A percentile compares a stretch with the other conserved stretches of the same genome.
phyloP scores from a whole-genome alignment of 2,888 invertebrate species.

The Salpingus planirostris region DNA sequence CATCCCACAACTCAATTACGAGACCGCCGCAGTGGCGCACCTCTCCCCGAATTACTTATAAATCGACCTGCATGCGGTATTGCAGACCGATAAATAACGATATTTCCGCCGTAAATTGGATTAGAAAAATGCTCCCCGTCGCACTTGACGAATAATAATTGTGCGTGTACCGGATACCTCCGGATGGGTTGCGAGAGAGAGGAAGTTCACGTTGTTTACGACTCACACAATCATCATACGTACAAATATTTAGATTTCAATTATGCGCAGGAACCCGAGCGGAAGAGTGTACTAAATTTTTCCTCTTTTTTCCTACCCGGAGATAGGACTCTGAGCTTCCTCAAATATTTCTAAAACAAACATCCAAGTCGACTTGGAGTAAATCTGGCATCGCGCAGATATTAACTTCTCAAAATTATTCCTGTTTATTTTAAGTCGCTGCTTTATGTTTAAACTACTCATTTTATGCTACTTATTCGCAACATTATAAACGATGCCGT shows the following conservation, averaged over 20 bases:
- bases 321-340: conserved; percentile 12
- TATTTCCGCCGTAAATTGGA: no score
- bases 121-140: no score
- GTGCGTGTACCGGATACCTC: conserved; percentile 11
- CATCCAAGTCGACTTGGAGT: conserved; percentile 15
- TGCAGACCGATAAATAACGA: no score
- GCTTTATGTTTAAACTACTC: conserved; percentile 23
- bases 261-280: conserved; percentile 21
- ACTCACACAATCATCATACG: conserved; percentile 21
- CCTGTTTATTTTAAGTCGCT: conserved; percentile 26
- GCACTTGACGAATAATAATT: no score
- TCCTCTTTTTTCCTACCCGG: conserved; percentile 12
- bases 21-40: no score
- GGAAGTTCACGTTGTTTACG: conserved; percentile 17
- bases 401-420: conserved; percentile 22
- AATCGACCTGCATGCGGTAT: no score
- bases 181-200: conserved; percentile 9
- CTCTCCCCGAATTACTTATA: no score
- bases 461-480: conserved; percentile 19
- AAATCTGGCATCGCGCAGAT: conserved; percentile 18
- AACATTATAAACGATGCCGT: conserved; percentile 15
- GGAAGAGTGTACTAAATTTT: conserved; percentile 26
- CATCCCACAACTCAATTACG: conserved; percentile 29
- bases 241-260: conserved; percentile 25
- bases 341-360: conserved; percentile 18